Evolutionary conservation across 2,113 vertebrate genomes (phyloP), one percentile per base, ranked within the genome.

Genomic region (Indicator indicator): DNA sequence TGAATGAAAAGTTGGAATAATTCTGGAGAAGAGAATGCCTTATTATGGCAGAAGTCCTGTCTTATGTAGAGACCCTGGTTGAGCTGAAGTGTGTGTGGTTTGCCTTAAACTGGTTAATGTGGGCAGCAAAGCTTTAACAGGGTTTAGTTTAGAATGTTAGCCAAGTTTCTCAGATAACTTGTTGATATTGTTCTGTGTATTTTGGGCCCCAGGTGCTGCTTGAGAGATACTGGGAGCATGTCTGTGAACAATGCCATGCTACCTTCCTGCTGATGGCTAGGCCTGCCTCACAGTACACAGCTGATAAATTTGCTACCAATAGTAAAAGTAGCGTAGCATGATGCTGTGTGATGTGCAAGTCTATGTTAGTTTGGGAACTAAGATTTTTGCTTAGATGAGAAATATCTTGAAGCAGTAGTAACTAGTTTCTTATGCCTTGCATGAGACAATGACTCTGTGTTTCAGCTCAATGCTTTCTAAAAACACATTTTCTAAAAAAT

Each of bases 121-220:
- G 87, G 89, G 70, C 79, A 87, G 85, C 83, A 33, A 23, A 88
- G 65, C 63, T 85, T 89, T 92, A 81, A 59, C 6, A 1, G 83
- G 92, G 18, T 77, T 94, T 84, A 40, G 63, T 87, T 80, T 63
- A 32, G 75, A 89, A 55, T 14, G 46, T 75, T 88, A 78, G 75
- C 84, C 89, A 90, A 62, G 79, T 92, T 93, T 97, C 68, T 86
- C 54, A 48, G 78, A 63, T 91, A 89, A 93, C 86, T 93, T 87
- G 68, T 96, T 95, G 94, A 88, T 95, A 86, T 90, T 76, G 67
- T 74, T 83, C 48, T 33, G 21, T 44, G 9, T 90, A 28, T 89
- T 83, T 84, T 71, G 87, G 83, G 70, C 80, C 83, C 80, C 19
- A 7, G 88, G 79, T 27, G 52, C 79, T 77, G 92, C 64, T 67